These are phyloP conservation scores for Muraenolepis orangiensis DNA, from an alignment of 2,797 vertebrate species.

Conservation along the genomic window DNA sequence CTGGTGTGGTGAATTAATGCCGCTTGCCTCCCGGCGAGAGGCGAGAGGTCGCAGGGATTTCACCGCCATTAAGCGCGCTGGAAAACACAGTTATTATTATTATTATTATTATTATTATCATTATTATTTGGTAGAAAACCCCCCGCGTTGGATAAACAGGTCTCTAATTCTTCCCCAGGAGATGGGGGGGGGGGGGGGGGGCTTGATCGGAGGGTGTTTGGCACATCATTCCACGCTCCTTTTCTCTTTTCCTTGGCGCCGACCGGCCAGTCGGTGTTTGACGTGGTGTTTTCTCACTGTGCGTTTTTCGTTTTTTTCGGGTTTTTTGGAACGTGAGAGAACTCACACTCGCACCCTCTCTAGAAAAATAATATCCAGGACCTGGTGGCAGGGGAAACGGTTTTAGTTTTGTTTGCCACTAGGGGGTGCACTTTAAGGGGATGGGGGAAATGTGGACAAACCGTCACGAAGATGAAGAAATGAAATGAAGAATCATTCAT, in stretches of 20 bases:
- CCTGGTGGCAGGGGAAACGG: neutral
- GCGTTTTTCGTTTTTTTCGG: constrained; percentile 5
- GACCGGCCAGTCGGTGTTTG: neutral
- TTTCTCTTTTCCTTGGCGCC: neutral
- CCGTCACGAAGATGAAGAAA: neutral
- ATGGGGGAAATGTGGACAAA: neutral
- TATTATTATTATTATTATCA: neutral
- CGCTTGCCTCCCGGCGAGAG: neutral
- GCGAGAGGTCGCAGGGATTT: neutral
- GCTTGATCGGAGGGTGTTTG: too few relatives aligned
- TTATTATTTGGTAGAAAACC: neutral
- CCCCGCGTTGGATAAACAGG: neutral
- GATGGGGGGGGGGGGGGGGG: neutral
- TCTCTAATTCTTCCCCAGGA: constrained; percentile 19
- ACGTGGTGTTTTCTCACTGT: constrained; percentile 1
- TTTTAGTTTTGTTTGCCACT: constrained; percentile 15
- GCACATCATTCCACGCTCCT: neutral
- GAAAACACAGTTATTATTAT: constrained; percentile 39
- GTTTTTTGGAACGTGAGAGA: too few relatives aligned
- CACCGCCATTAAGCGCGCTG: constrained; percentile 19
- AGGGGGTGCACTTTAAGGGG: constrained; percentile 40
- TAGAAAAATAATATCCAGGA: neutral
- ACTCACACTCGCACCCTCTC: constrained; percentile 35
- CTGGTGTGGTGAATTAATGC: constrained; percentile 45
- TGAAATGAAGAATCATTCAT: too few relatives aligned